Evolutionary conservation across 2,888 invertebrate species (phyloP).

Genomic region (Agonopterix subpropinquella): DNA sequence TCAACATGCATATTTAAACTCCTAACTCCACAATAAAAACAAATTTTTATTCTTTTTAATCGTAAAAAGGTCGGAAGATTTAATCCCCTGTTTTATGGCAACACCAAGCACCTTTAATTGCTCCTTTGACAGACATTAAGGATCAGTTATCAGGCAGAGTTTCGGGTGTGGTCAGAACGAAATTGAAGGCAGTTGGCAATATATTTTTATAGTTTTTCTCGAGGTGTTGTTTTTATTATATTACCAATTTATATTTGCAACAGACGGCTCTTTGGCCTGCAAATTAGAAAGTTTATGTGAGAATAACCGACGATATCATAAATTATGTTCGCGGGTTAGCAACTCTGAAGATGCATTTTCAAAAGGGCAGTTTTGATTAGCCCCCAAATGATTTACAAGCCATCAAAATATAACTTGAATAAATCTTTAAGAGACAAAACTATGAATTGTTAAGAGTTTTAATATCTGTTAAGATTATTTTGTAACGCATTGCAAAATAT

Average conservation of each 20-base stretch:
- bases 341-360: slow-evolving; percentile 37
- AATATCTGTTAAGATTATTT: no score
- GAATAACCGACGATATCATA: slow-evolving; percentile 58
- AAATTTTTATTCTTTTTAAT: slow-evolving; percentile 31
- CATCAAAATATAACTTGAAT: slow-evolving; percentile 45
- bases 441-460: no score
- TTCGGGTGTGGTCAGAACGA: slow-evolving; percentile 63
- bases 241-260: slow-evolving; percentile 49
- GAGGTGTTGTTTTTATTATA: slow-evolving; percentile 66
- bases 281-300: slow-evolving; percentile 72
- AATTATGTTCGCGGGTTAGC: slow-evolving; percentile 62
- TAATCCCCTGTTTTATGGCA: slow-evolving; percentile 59
- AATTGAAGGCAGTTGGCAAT: slow-evolving; percentile 58
- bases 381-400: slow-evolving; percentile 58
- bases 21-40: no score
- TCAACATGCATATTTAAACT: no score
- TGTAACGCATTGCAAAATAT: no score
- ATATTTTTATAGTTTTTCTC: slow-evolving; percentile 60
- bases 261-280: slow-evolving; percentile 41
- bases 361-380: slow-evolving; percentile 66
- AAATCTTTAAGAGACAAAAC: slow-evolving; percentile 27
- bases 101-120: slow-evolving; percentile 67
- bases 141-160: slow-evolving; percentile 44
- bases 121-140: slow-evolving; percentile 69
- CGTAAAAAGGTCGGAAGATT: slow-evolving; percentile 45